phyloP scores from a whole-genome alignment of 2,113 vertebrate species.

The Poeciliopsis prolifica region DNA sequence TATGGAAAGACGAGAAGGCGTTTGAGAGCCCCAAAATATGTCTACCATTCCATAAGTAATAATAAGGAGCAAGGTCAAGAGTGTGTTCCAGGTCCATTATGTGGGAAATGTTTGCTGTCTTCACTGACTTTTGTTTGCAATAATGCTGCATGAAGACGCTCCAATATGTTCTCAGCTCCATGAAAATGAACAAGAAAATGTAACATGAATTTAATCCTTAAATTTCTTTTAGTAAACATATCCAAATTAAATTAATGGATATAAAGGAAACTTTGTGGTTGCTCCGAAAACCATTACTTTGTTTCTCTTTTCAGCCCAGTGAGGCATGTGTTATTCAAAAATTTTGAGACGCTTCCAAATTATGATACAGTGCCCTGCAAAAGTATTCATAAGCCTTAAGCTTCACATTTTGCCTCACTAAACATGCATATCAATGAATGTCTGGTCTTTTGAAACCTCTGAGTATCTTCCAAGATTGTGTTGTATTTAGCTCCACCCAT shows the following conservation, averaged over 20 bases:
- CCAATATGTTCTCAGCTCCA: conserved; percentile 68
- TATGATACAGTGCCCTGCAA: too few relatives aligned
- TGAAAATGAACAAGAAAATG: conserved; percentile 68
- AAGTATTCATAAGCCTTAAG: too few relatives aligned
- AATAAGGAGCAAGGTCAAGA: conserved; percentile 46
- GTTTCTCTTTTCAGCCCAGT: too few relatives aligned
- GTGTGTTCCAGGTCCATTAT: conserved; percentile 51
- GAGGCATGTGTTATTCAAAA: background rate
- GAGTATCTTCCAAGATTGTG: too few relatives aligned
- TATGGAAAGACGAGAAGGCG: conserved; percentile 66
- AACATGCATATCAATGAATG: too few relatives aligned
- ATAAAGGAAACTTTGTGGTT: background rate
- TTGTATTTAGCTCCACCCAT: background rate
- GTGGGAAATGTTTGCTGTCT: conserved; percentile 30
- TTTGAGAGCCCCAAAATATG: conserved; percentile 67
- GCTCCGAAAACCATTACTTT: too few relatives aligned
- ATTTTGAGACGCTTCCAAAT: background rate
- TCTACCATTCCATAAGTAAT: conserved; percentile 66
- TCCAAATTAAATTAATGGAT: conserved; percentile 21
- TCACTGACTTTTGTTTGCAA: conserved; percentile 41
- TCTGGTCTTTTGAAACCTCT: too few relatives aligned
- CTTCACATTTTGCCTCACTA: too few relatives aligned
- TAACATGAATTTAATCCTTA: background rate
- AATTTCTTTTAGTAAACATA: background rate
- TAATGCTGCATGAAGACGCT: conserved; percentile 23